Conservation (phyloP, 1,140 invertebrate species). For the Ptiloglossa arizonensis region DNA sequence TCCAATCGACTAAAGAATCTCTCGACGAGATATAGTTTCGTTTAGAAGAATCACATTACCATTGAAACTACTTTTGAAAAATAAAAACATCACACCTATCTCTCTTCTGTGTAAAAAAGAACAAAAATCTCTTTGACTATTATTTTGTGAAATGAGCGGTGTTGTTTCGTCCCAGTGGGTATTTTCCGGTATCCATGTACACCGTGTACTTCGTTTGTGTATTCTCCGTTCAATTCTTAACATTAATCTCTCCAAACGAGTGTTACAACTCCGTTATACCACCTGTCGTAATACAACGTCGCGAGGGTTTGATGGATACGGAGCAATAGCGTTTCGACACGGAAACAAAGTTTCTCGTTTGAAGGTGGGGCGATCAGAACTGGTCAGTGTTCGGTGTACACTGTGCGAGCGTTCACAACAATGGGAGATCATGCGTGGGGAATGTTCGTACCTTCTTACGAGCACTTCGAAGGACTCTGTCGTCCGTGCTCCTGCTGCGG, state of each 20-base stretch:
- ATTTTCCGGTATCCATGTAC: no score
- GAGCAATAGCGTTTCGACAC: background rate
- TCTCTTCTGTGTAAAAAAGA: no score
- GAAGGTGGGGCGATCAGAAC: conserved; percentile 19
- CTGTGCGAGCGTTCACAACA: conserved; percentile 36
- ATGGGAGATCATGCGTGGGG: conserved; percentile 56
- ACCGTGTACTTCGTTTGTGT: no score
- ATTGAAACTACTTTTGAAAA: no score
- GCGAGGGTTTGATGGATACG: conserved; percentile 17
- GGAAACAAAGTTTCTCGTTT: background rate
- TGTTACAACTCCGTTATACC: background rate
- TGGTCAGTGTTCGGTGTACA: background rate
- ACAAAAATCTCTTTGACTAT: no score
- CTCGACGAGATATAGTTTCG: no score
- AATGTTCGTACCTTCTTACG: conserved; percentile 49
- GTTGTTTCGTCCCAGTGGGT: no score
- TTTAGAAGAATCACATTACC: no score
- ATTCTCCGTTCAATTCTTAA: background rate
- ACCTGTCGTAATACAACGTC: background rate
- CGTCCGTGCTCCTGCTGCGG: conserved; percentile 25
- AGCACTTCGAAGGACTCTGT: conserved; percentile 37
- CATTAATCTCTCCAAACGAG: background rate
- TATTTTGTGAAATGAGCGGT: no score
- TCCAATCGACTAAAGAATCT: no score
- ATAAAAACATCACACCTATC: no score